phyloP scores from a whole-genome alignment of 2,797 vertebrate species.

The Gymnothorax reevesii region DNA sequence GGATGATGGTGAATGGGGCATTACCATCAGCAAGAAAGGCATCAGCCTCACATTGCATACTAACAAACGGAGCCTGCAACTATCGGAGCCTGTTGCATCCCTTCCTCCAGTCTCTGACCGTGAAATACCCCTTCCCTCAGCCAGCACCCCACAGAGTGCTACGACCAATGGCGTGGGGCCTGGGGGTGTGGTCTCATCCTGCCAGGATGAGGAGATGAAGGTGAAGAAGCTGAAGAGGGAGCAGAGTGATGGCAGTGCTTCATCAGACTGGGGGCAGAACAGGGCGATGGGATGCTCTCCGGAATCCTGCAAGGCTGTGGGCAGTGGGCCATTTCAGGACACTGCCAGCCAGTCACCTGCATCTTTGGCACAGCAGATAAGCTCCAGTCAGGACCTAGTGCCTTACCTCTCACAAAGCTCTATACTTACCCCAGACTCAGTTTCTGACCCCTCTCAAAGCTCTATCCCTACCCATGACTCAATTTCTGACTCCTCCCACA shows the following conservation, averaged over 20 bases:
- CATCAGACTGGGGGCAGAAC: conserved; percentile 67
- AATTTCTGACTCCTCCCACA: neutral
- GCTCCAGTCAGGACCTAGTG: conserved; percentile 11
- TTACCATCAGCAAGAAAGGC: conserved; percentile 74
- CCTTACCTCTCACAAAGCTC: conserved; percentile 31
- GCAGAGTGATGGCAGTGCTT: conserved; percentile 57
- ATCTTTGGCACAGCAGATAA: neutral
- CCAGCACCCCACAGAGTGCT: conserved; percentile 58
- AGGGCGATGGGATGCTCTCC: conserved; percentile 53
- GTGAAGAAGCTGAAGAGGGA: conserved; percentile 88
- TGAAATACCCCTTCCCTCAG: conserved; percentile 45
- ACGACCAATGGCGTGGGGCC: conserved; percentile 74
- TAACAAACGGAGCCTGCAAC: conserved; percentile 86
- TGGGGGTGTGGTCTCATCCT: conserved; percentile 39
- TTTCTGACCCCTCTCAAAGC: conserved; percentile 5
- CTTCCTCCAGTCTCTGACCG: conserved; percentile 42
- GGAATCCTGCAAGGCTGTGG: conserved; percentile 50
- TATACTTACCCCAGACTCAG: conserved; percentile 3
- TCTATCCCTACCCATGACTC: neutral
- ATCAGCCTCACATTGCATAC: conserved; percentile 82
- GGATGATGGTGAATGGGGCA: conserved; percentile 78
- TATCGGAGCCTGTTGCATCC: conserved; percentile 63
- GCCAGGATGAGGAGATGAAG: conserved; percentile 66
- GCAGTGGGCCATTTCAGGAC: conserved; percentile 24
- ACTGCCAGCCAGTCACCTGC: neutral